Percentiles rank a stretch among this genome's conserved stretches.
phyloP scores from a whole-genome alignment of 2,113 vertebrate species.

The Etheostoma spectabile region DNA sequence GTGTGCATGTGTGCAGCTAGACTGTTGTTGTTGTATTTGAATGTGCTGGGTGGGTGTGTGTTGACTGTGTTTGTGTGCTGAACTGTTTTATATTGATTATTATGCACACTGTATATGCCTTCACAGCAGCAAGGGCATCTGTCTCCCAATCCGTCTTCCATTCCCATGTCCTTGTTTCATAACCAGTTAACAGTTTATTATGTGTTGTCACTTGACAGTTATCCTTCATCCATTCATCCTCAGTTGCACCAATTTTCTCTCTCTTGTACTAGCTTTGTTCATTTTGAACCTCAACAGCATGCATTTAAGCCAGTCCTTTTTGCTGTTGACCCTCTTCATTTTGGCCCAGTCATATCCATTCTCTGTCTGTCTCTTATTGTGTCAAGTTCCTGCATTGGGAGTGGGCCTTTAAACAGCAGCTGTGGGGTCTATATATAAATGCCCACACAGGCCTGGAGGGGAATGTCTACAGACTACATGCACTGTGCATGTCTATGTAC shows the following conservation, averaged over 20 bases:
- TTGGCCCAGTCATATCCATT: constrained; percentile 19
- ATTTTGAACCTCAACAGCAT: neutral
- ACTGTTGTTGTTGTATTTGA: constrained; percentile 6
- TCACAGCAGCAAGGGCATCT: neutral
- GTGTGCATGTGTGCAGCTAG: constrained; percentile 14
- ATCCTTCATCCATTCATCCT: neutral
- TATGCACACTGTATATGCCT: constrained; percentile 34
- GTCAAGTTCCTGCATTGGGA: constrained; percentile 74
- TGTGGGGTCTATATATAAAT: constrained; percentile 84
- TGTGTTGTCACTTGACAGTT: neutral
- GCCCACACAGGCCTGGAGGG: constrained; percentile 40
- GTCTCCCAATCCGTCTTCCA: constrained; percentile 16
- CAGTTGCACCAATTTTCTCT: constrained; percentile 14
- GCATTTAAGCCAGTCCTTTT: neutral
- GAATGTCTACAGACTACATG: constrained; percentile 37
- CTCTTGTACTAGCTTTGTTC: neutral
- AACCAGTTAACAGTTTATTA: neutral
- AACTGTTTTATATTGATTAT: constrained; percentile 42
- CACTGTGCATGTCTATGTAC: constrained; percentile 9
- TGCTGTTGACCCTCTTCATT: constrained; percentile 1
- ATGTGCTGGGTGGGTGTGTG: constrained; percentile 3
- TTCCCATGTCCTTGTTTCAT: constrained; percentile 9
- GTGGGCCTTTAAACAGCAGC: constrained; percentile 79
- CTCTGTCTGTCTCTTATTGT: constrained; percentile 57
- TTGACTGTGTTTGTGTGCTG: constrained; percentile 29